Evolutionary conservation across 2,888 invertebrate species (phyloP).

Genomic region (Athetis lepigone): DNA sequence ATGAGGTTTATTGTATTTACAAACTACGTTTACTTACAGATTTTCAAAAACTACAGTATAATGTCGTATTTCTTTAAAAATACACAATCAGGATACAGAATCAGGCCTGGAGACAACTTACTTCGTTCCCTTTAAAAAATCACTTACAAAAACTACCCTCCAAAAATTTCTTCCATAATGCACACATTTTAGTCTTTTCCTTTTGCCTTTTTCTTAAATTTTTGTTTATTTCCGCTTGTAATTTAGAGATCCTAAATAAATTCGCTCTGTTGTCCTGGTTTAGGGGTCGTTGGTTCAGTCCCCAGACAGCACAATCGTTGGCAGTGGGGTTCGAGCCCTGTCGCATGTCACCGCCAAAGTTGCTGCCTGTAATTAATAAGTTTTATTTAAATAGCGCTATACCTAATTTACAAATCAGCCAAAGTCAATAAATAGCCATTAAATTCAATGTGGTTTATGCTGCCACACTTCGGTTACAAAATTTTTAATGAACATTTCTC

Average conservation of each 20-base stretch:
- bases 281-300: slow-evolving; percentile 60
- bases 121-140: not conserved
- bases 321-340: slow-evolving; percentile 70
- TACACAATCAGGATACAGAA: slow-evolving; percentile 18
- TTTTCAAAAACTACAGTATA: slow-evolving; percentile 1
- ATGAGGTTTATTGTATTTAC: too few relatives aligned
- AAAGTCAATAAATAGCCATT: too few relatives aligned
- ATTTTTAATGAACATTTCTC: too few relatives aligned
- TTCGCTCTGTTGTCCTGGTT: not conserved
- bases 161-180: slow-evolving; percentile 9
- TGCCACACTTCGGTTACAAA: too few relatives aligned
- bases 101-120: slow-evolving; percentile 1
- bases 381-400: not conserved
- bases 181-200: slow-evolving; percentile 40
- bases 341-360: slow-evolving; percentile 56
- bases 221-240: slow-evolving; percentile 2
- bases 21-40: not conserved
- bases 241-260: slow-evolving; percentile 27
- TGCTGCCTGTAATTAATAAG: slow-evolving; percentile 24
- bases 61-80: slow-evolving; percentile 27
- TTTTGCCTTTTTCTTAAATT: too few relatives aligned
- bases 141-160: slow-evolving; percentile 1
- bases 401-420: too few relatives aligned
- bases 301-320: slow-evolving; percentile 77
- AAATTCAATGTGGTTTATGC: too few relatives aligned